Evolutionary conservation across 2,113 vertebrate genomes (phyloP).

Genomic region (Todiramphus chloris): DNA sequence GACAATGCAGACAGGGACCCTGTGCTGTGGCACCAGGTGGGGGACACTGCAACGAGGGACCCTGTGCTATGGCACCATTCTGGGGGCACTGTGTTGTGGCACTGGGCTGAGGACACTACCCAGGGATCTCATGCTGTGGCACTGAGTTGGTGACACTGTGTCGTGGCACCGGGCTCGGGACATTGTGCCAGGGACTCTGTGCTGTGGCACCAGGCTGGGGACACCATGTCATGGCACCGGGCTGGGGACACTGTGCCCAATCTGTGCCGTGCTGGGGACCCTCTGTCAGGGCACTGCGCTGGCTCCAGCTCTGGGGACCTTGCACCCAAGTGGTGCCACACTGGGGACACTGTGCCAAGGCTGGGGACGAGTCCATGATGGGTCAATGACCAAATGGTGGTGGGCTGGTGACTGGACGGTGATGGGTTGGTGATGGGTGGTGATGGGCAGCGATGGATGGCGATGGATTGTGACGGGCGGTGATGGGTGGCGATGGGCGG

Average conservation of each 20-base stretch:
- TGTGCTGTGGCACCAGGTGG: neutral
- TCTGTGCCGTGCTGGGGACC: neutral
- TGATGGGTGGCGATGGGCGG: too few species aligned
- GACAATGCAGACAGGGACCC: neutral
- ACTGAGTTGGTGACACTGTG: neutral
- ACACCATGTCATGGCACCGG: neutral
- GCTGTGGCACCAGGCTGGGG: too few species aligned
- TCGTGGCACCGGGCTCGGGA: neutral
- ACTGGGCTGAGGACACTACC: neutral
- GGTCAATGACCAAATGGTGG: neutral
- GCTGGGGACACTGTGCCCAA: neutral
- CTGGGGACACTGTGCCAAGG: neutral
- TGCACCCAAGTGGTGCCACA: neutral
- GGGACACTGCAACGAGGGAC: fast-evolving
- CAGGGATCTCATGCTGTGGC: neutral
- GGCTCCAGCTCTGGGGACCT: neutral
- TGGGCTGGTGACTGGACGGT: neutral
- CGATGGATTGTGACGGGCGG: too few species aligned
- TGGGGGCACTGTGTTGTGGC: neutral
- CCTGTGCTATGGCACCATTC: neutral
- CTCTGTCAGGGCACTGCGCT: neutral
- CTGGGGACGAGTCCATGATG: neutral
- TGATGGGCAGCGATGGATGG: too few species aligned
- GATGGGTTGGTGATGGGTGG: too few species aligned
- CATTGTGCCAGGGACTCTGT: neutral